Conservation (phyloP, 1,140 invertebrate genomes). For the Drosophila athabasca region DNA sequence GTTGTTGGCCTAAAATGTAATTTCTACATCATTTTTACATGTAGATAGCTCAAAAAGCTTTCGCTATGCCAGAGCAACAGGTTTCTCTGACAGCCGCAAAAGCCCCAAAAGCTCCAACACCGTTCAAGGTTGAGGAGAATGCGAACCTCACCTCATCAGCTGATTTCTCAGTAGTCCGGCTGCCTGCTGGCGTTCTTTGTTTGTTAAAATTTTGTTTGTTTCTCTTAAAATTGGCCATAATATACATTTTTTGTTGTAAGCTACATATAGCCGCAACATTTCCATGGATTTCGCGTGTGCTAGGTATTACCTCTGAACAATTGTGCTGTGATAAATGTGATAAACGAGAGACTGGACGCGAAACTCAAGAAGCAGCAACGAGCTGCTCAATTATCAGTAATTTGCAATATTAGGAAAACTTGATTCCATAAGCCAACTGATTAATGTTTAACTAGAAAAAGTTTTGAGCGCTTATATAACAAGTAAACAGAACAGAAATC, state of each 20-base stretch:
- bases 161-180: conserved; percentile 4
- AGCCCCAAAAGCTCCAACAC: conserved; percentile 23
- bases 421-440: conserved; percentile 8
- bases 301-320: conserved; percentile 22
- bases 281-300: conserved; percentile 4
- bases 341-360: conserved; percentile 16
- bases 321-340: conserved; percentile 23
- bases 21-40: too few species aligned
- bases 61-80: too few species aligned
- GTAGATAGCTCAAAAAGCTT: too few species aligned
- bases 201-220: conserved; percentile 31
- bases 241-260: not conserved
- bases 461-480: not conserved
- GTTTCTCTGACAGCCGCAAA: too few species aligned
- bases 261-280: not conserved
- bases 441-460: conserved; percentile 16
- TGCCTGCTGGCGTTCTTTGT: conserved; percentile 8
- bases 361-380: not conserved
- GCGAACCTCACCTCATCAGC: conserved; percentile 33
- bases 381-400: conserved; percentile 39
- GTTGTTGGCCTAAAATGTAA: too few species aligned
- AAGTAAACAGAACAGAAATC: conserved; percentile 2
- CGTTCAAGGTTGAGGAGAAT: conserved; percentile 13
- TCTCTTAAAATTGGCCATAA: not conserved
- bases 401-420: conserved; percentile 27